phyloP scores from a whole-genome alignment of 2,797 vertebrate species.

The Aselliscus stoliczkanus region DNA sequence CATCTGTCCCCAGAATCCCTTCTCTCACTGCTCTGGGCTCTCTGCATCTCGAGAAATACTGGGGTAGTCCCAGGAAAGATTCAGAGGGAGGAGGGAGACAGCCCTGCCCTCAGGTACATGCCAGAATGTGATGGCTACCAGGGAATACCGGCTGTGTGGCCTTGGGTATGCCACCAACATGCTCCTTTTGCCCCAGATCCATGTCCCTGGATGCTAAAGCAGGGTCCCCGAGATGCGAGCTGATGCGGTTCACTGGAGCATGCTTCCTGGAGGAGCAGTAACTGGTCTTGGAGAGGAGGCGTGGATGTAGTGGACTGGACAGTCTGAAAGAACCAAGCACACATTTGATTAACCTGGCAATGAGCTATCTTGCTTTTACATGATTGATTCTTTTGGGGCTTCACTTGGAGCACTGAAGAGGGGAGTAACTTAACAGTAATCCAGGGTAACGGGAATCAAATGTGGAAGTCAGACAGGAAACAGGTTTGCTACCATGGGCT shows the following conservation, averaged over 20 bases:
- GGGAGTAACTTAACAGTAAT: neutral
- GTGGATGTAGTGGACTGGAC: accelerated
- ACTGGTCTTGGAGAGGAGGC: neutral
- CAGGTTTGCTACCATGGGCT: neutral
- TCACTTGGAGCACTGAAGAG: neutral
- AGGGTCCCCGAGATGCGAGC: neutral
- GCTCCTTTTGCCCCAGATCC: neutral
- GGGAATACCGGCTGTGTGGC: neutral
- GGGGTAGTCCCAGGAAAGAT: neutral
- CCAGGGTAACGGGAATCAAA: neutral
- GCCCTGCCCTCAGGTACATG: neutral
- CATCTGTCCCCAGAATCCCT: neutral
- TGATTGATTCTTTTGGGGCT: neutral
- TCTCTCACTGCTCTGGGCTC: neutral
- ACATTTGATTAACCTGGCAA: neutral
- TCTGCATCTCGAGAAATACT: neutral
- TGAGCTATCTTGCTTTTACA: neutral
- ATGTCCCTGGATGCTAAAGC: neutral
- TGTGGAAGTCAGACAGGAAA: neutral
- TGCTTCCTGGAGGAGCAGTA: neutral
- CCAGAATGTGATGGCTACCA: neutral
- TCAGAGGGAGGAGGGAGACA: neutral
- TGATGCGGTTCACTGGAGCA: neutral
- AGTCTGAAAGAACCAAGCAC: accelerated
- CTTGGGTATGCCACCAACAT: neutral